These are phyloP conservation scores for Acronicta aceris DNA, from an alignment of 2,888 invertebrate genomes.

Conservation along the genomic window DNA sequence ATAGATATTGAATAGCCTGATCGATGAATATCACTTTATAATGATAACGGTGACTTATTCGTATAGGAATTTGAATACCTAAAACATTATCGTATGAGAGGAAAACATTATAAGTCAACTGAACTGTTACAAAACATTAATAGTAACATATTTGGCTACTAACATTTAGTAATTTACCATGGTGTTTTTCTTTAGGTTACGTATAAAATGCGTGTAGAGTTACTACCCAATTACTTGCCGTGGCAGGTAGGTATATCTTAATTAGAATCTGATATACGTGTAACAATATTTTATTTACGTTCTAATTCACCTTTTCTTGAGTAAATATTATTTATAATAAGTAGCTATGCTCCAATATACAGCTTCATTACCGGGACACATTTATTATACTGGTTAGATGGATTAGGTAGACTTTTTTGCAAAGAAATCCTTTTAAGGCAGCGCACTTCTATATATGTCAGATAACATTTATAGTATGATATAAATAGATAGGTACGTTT, in stretches of 20 bases:
- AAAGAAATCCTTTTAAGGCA: not conserved
- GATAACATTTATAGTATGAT: not conserved
- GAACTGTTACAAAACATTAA: constrained; percentile 33
- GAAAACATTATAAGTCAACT: constrained; percentile 31
- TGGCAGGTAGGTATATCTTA: constrained; percentile 24
- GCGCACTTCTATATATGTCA: not conserved
- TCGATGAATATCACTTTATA: constrained; percentile 25
- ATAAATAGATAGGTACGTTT: not conserved
- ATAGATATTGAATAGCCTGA: constrained; percentile 16
- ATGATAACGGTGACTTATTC: constrained; percentile 27
- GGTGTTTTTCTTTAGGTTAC: constrained; percentile 30
- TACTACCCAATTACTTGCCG: constrained; percentile 35
- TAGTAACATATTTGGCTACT: constrained; percentile 28
- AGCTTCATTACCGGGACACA: constrained; percentile 13
- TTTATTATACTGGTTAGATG: constrained; percentile 21
- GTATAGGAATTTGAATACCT: constrained; percentile 22
- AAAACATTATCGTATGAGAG: constrained; percentile 31
- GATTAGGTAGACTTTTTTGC: constrained; percentile 24
- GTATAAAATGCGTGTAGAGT: constrained; percentile 32
- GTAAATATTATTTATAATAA: constrained; percentile 14
- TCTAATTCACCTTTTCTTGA: constrained; percentile 28
- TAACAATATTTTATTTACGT: constrained; percentile 30
- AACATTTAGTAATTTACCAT: constrained; percentile 32
- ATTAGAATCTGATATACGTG: constrained; percentile 35
- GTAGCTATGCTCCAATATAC: constrained; percentile 1